Evolutionary conservation across 2,797 vertebrate genomes (phyloP).

Genomic region (Vespertilio murinus): DNA sequence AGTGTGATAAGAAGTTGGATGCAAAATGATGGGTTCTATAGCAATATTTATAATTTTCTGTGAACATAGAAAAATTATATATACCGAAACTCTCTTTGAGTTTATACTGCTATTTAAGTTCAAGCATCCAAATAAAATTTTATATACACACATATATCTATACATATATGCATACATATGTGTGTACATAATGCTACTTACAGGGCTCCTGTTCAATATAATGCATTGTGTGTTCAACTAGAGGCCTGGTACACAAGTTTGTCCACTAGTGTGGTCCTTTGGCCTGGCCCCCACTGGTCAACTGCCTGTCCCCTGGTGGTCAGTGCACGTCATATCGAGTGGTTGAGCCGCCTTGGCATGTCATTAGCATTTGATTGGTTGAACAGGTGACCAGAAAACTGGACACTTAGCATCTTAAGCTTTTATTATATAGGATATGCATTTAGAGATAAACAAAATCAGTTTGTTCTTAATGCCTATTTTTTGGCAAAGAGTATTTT

Average conservation of each 20-base stretch:
- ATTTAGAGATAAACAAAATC: slow-evolving; percentile 74
- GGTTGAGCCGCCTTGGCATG: no score
- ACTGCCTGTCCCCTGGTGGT: no score
- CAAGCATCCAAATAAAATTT: slow-evolving; percentile 46
- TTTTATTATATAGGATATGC: slow-evolving; percentile 47
- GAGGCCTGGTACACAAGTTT: no score
- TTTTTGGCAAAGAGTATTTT: slow-evolving; percentile 30
- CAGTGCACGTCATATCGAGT: no score
- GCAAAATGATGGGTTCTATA: not conserved
- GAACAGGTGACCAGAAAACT: no score
- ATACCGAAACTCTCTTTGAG: not conserved
- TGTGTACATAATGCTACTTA: not conserved
- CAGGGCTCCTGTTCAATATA: slow-evolving; percentile 49
- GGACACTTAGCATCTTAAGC: no score
- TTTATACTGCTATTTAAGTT: slow-evolving; percentile 61
- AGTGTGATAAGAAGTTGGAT: not conserved
- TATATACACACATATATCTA: not conserved
- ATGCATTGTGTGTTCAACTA: slow-evolving; percentile 53
- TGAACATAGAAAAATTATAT: slow-evolving; percentile 24
- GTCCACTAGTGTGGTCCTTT: no score
- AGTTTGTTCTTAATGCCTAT: slow-evolving; percentile 42
- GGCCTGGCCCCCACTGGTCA: no score
- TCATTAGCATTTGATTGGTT: no score
- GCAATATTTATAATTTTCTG: not conserved
- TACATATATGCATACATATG: not conserved